phyloP scores from a whole-genome alignment of 2,888 invertebrate species.

The Linnaemya vulpina region DNA sequence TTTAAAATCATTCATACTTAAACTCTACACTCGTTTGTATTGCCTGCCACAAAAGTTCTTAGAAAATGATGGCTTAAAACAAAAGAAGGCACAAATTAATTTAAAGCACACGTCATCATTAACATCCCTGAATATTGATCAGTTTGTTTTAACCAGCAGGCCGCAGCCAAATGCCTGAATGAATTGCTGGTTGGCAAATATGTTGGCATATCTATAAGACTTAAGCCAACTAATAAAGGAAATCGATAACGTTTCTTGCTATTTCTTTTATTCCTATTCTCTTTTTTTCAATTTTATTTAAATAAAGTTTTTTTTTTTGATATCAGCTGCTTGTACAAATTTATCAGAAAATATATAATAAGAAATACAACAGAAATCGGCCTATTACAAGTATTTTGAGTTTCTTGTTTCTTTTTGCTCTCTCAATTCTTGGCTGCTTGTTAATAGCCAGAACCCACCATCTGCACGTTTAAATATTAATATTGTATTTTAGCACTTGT shows the following conservation, averaged over 20 bases:
- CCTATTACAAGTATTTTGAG: slow-evolving; percentile 64
- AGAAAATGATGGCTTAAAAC: slow-evolving; percentile 56
- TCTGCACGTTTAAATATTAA: slow-evolving; percentile 71
- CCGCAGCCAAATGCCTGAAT: slow-evolving; percentile 8
- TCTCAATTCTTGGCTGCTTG: not conserved
- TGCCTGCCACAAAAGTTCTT: slow-evolving; percentile 56
- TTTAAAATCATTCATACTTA: slow-evolving; percentile 37
- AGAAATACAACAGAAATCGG: slow-evolving; percentile 51
- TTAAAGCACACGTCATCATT: slow-evolving; percentile 72
- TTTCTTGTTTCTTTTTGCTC: slow-evolving; percentile 4
- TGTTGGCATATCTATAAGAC: slow-evolving; percentile 39
- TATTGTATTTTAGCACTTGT: slow-evolving; percentile 72
- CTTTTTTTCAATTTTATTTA: slow-evolving; percentile 5
- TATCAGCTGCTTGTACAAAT: slow-evolving; percentile 64
- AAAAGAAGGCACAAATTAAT: slow-evolving; percentile 69
- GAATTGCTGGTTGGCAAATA: slow-evolving; percentile 13
- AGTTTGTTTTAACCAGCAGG: slow-evolving; percentile 43
- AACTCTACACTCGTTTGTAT: slow-evolving; percentile 43
- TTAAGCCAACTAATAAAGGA: slow-evolving; percentile 70
- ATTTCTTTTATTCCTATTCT: slow-evolving; percentile 42
- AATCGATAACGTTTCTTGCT: slow-evolving; percentile 71
- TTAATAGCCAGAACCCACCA: slow-evolving; percentile 27
- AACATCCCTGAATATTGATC: slow-evolving; percentile 72
- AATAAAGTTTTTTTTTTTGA: slow-evolving; percentile 17
- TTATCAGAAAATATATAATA: not conserved